A percentile compares a stretch with the other conserved stretches of the same genome.
These are phyloP conservation scores for Periophthalmodon schlosseri DNA, from an alignment of 2,113 vertebrate genomes.

Conservation along the genomic window DNA sequence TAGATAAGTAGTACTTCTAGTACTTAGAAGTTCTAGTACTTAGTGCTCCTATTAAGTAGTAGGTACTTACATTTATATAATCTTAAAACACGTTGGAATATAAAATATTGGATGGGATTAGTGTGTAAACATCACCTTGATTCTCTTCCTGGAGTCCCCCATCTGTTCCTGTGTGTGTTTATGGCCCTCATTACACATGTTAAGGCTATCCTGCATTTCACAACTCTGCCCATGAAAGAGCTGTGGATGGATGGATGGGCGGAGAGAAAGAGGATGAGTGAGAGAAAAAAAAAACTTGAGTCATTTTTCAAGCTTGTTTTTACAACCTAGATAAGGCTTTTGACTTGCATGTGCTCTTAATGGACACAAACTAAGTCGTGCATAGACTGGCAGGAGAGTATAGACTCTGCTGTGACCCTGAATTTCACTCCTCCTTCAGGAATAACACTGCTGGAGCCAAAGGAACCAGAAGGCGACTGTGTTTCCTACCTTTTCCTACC, in stretches of 20 bases:
- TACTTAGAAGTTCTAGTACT: too few species aligned
- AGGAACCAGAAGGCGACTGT: constrained; percentile 37
- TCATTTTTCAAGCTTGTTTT: constrained; percentile 59
- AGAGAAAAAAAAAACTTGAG: constrained; percentile 10
- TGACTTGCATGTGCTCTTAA: constrained; percentile 36
- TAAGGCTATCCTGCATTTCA: constrained; percentile 45
- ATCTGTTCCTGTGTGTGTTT: constrained; percentile 53
- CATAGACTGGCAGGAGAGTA: not conserved
- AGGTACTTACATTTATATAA: not conserved
- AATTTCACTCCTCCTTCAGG: constrained; percentile 48
- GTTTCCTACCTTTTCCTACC: constrained; percentile 37
- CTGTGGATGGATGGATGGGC: constrained; percentile 11
- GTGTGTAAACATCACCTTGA: not conserved
- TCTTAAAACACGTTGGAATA: not conserved
- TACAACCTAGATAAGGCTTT: constrained; percentile 42
- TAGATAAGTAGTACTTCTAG: too few species aligned
- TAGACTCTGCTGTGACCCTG: constrained; percentile 46
- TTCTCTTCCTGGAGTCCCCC: constrained; percentile 18
- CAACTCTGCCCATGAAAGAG: constrained; percentile 50
- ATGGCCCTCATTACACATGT: constrained; percentile 50
- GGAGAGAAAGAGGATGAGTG: constrained; percentile 6
- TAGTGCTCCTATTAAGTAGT: not conserved
- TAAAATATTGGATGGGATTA: not conserved
- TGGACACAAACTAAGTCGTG: constrained; percentile 18
- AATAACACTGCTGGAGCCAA: constrained; percentile 41